Evolutionary conservation across 2,797 vertebrate genomes (phyloP), one percentile per base, ranked within the genome.

Genomic region (Aselliscus stoliczkanus): DNA sequence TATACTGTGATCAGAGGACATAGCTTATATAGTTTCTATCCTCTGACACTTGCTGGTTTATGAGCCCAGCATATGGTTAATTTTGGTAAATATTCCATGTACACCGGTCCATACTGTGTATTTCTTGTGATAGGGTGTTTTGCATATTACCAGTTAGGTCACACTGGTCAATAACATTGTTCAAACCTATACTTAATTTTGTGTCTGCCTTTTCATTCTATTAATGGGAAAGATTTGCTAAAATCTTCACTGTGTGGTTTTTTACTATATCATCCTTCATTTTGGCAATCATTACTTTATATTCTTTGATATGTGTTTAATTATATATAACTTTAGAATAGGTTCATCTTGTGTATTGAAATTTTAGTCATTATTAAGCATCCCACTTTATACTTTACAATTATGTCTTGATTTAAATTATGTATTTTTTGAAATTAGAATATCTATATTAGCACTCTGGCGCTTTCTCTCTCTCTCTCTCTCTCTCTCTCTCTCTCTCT

Each of bases 361-460:
- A 88, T 8, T 80, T 52, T 58, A 75, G 56, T n/a, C 47, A 54
- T 72, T 39, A 77, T 67, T 56, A 29, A 60, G 12, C 7, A 42
- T 82, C 12, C 7, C 7, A 34, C 9, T 81, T 79, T 62, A 56
- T 34, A 80, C 31, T 87, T 76, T 21, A 47, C 4, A 42, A 65
- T 65, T 65, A 54, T 31, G 13, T 20, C 14, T 77, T 88, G 39
- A 65, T 27, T 75, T 81, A 83, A 62, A 84, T 72, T 80, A 10
- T 80, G 7, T 62, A 62, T 62, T 62, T 62, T 62, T 62, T 81
- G 62, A 70, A 91, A 37, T 88, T 70, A 84, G 23, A 62, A 75
- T 50, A 62, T n/a, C 10, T 60, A 62, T 1, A 20, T 31, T 67
- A 39, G 4, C n/a, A n/a, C n/a, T n/a, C n/a, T n/a, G n/a, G n/a